phyloP scores from a whole-genome alignment of 2,888 invertebrate species.

The Belgica antarctica region DNA sequence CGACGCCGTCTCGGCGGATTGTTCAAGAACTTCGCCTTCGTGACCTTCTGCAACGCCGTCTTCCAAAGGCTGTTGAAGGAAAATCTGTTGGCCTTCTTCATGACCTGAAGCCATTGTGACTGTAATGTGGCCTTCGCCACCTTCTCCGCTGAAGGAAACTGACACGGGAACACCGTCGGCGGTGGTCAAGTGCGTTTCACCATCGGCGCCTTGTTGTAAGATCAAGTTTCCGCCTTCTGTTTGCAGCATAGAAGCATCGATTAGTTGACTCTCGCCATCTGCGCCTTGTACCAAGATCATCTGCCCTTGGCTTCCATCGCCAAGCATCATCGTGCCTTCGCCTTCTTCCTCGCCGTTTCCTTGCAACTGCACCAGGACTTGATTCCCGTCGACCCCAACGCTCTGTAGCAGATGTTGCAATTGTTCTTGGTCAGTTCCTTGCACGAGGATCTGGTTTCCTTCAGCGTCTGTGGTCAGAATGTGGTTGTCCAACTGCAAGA shows the following conservation, averaged over 20 bases:
- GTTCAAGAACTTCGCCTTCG: constrained; percentile 24
- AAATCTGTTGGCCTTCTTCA: constrained; percentile 47
- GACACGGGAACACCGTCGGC: constrained; percentile 56
- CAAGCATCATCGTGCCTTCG: constrained; percentile 54
- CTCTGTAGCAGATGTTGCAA: constrained; percentile 55
- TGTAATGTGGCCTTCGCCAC: constrained; percentile 51
- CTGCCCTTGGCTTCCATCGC: constrained; percentile 51
- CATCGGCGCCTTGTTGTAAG: constrained; percentile 48
- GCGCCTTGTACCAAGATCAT: constrained; percentile 56
- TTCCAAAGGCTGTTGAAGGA: constrained; percentile 32
- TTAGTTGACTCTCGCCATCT: constrained; percentile 55
- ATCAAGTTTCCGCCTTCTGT: constrained; percentile 56
- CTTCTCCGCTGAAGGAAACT: constrained; percentile 50
- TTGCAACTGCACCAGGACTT: constrained; percentile 48
- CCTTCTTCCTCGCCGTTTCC: constrained; percentile 54
- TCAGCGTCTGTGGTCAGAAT: constrained; percentile 55
- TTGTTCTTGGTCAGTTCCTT: constrained; percentile 53
- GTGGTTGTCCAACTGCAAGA: constrained; percentile 55
- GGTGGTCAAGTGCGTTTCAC: constrained; percentile 52
- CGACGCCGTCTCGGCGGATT: too few relatives aligned
- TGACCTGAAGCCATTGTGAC: constrained; percentile 50
- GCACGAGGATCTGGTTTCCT: constrained; percentile 55
- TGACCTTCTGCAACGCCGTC: constrained; percentile 11
- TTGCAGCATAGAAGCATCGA: constrained; percentile 55
- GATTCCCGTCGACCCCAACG: constrained; percentile 51